Conservation (phyloP, 2,113 vertebrate species). For the Dromaius novaehollandiae region DNA sequence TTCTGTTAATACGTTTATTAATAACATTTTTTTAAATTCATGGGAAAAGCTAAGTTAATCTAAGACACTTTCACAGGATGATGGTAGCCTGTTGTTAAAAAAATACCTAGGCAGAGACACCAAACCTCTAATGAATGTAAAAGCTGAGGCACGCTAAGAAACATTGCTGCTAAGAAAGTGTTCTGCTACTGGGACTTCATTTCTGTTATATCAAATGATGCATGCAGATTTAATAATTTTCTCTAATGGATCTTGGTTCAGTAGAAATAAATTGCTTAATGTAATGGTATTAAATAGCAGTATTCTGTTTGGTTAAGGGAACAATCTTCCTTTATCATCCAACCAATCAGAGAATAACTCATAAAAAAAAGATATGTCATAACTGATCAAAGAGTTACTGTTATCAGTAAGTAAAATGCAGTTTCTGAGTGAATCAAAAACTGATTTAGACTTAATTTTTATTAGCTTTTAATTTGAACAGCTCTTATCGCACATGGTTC, state of each 20-base stretch:
- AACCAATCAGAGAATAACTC: not conserved
- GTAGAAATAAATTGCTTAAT: slow-evolving; percentile 22
- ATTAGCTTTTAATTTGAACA: not conserved
- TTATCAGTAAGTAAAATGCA: not conserved
- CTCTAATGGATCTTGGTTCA: slow-evolving; percentile 8
- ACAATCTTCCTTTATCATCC: not conserved
- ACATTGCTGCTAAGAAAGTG: slow-evolving; percentile 12
- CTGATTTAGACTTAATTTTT: not conserved
- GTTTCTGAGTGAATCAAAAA: not conserved
- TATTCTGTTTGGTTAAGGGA: not conserved
- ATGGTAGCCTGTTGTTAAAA: not conserved
- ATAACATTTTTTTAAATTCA: slow-evolving; percentile 8
- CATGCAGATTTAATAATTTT: slow-evolving; percentile 54
- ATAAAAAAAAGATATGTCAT: not conserved
- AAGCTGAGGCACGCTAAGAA: slow-evolving; percentile 21
- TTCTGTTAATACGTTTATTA: not conserved
- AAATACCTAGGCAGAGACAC: not conserved
- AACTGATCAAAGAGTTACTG: not conserved
- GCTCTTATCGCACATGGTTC: not conserved
- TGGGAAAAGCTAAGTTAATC: not conserved
- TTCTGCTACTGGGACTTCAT: slow-evolving; percentile 26
- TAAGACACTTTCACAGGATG: not conserved
- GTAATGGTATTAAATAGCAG: not conserved
- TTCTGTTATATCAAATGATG: slow-evolving; percentile 40
- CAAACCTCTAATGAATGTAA: slow-evolving; percentile 37